Evolutionary conservation across 2,888 invertebrate species (phyloP), one percentile per base, ranked within the genome.

Genomic region (Neoaliturus tenellus): DNA sequence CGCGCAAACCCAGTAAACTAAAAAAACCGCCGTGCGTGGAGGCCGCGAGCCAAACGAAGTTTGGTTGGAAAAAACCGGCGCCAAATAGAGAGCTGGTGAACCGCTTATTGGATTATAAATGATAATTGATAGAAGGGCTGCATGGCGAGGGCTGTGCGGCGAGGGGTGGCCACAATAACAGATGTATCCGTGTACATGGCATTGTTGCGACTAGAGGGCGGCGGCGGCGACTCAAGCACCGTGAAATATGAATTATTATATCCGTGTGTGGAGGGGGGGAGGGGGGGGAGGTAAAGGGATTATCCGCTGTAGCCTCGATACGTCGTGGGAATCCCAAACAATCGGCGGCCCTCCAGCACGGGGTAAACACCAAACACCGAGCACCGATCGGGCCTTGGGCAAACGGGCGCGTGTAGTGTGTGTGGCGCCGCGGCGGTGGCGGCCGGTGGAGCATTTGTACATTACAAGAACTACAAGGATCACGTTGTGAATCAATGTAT

Each of bases 161-260:
- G 75, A n/a, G 44, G 23, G 71, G 10, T 8, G 55, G 23, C 5
- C 39, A 71, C 71, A 71, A 71, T 39, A 71, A 71, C 71, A 71
- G 71, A 71, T 71, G 71, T 71, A 71, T 71, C 39, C 39, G 71
- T 71, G 71, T 39, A 23, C 28, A 48, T 23, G 35, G 28, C 44
- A 75, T 75, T 75, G 75, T 75, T 41, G 48, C 75, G 44, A 75
- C 44, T 48, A 31, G 62, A 62, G 62, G 31, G 62, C n/a, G 44
- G 28, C 25, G 44, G 17, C 39, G 25, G 73, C 67, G 55, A 55
- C 75, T 81, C 81, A 81, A 81, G 81, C 17, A 67, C 73, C 84
- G 84, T 84, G 84, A 84, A 84, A 84, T 84, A 84, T 84, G 84
- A 81, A 84, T 84, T 84, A 84, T 84, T 84, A 84, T 84, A 75